These are phyloP conservation scores for Leptura quadrifasciata DNA, from an alignment of 2,888 invertebrate species.

Conservation along the genomic window DNA sequence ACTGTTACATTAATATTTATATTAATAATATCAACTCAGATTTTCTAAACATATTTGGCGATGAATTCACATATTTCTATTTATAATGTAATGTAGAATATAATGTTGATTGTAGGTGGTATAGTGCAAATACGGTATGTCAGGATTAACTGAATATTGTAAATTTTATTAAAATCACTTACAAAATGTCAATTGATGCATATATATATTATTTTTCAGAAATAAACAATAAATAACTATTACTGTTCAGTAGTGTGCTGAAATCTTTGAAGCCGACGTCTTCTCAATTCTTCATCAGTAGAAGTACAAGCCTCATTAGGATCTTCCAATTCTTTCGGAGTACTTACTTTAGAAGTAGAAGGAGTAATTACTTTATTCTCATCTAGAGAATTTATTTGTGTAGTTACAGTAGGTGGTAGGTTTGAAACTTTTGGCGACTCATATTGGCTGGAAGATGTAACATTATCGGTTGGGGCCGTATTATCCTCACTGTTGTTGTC, in stretches of 20 bases:
- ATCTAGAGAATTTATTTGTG: constrained; percentile 39
- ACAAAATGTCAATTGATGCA: constrained; percentile 1
- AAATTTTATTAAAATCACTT: constrained; percentile 7
- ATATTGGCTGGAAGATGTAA: constrained; percentile 4
- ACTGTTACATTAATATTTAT: too few species aligned
- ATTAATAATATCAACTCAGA: too few species aligned
- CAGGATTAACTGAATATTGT: not conserved
- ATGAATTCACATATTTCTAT: too few species aligned
- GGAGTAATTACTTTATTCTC: not conserved
- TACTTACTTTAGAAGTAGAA: constrained; percentile 20
- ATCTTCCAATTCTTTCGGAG: constrained; percentile 24
- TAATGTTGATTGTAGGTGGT: too few species aligned
- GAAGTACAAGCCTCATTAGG: constrained; percentile 30
- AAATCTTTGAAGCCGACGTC: constrained; percentile 87
- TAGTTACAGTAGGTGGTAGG: constrained; percentile 44
- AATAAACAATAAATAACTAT: not conserved
- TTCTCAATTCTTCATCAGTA: constrained; percentile 82
- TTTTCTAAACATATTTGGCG: too few species aligned
- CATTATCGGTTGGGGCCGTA: not conserved
- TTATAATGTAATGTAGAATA: too few species aligned
- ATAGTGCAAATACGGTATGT: too few species aligned
- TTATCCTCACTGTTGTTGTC: constrained; percentile 1
- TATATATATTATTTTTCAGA: not conserved
- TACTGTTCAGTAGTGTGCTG: constrained; percentile 51
- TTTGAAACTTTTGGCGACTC: constrained; percentile 50